Evolutionary conservation across 2,888 invertebrate species (phyloP).

Genomic region (Cyclophora albipunctata): DNA sequence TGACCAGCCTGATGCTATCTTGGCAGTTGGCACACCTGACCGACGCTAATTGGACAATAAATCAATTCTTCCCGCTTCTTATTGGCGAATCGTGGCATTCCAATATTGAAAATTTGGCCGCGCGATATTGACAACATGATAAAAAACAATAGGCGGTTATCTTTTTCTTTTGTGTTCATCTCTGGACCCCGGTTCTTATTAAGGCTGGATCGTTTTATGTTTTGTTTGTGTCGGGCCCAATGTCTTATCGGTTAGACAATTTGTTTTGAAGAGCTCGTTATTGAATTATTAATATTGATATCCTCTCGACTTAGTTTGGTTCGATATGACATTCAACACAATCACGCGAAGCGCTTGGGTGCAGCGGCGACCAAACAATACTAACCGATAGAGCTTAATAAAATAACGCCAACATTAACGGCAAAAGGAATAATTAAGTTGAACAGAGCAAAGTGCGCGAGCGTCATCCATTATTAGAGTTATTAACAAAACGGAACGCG

Average conservation of each 20-base stretch:
- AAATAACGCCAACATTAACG: conserved; percentile 18
- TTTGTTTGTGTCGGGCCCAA: conserved; percentile 60
- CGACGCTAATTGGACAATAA: conserved; percentile 77
- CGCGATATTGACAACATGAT: conserved; percentile 75
- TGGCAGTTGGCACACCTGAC: conserved; percentile 76
- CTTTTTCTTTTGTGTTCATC: conserved; percentile 74
- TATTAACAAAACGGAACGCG: conserved; percentile 71
- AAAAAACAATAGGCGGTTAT: conserved; percentile 73
- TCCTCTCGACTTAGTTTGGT: conserved; percentile 24
- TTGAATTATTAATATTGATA: conserved; percentile 67
- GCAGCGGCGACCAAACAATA: too few species aligned
- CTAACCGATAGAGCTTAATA: conserved; percentile 21
- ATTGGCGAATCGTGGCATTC: conserved; percentile 75
- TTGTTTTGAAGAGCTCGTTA: conserved; percentile 70
- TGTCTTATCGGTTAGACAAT: conserved; percentile 71
- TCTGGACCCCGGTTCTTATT: conserved; percentile 68
- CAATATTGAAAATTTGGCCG: conserved; percentile 76
- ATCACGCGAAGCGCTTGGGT: neutral
- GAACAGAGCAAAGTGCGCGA: conserved; percentile 40
- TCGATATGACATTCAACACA: conserved; percentile 28
- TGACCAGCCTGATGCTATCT: conserved; percentile 73
- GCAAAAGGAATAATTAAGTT: conserved; percentile 37
- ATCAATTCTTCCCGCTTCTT: conserved; percentile 75
- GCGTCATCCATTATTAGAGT: conserved; percentile 69
- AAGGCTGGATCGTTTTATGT: conserved; percentile 61